These are phyloP conservation scores for Onychomys arenicola DNA, from an alignment of 2,797 vertebrate species.

Conservation along the genomic window DNA sequence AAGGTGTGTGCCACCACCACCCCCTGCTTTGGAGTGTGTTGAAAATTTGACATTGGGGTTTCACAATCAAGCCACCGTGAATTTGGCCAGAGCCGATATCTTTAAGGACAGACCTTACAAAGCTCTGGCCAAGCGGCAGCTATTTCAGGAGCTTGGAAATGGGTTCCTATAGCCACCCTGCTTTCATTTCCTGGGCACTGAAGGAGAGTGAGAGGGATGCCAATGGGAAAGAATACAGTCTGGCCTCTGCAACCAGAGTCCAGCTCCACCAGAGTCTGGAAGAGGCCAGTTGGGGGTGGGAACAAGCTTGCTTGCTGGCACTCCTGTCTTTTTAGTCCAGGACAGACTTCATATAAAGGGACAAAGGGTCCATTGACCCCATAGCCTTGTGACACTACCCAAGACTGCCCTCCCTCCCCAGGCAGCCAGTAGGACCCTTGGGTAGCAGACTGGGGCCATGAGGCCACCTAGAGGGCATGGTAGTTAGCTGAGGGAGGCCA, in stretches of 20 bases:
- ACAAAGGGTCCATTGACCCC: constrained; percentile 84
- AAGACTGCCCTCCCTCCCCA: constrained; percentile 1
- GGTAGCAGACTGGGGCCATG: constrained; percentile 48
- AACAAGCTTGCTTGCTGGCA: not conserved
- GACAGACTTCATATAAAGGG: constrained; percentile 55
- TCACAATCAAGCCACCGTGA: not conserved
- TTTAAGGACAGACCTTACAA: not conserved
- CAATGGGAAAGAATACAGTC: not conserved
- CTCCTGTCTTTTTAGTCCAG: constrained; percentile 24
- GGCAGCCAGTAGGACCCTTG: constrained; percentile 23
- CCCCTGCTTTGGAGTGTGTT: not conserved
- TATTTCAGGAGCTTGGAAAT: not conserved
- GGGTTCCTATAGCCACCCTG: not conserved
- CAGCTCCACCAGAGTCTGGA: not conserved
- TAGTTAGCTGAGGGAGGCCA: not conserved
- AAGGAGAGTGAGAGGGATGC: not conserved
- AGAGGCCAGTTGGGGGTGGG: not conserved
- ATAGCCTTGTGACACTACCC: constrained; percentile 62
- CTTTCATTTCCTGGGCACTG: not conserved
- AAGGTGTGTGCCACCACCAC: not conserved
- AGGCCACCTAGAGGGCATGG: constrained; percentile 59
- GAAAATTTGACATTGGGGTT: not conserved
- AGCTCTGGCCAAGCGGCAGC: not conserved
- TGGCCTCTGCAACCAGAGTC: not conserved
- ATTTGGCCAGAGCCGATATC: not conserved